A percentile compares a stretch with the other conserved stretches of the same genome.
Evolutionary conservation across 1,140 invertebrate species (phyloP).

Genomic region (Geopemphigus sp.): DNA sequence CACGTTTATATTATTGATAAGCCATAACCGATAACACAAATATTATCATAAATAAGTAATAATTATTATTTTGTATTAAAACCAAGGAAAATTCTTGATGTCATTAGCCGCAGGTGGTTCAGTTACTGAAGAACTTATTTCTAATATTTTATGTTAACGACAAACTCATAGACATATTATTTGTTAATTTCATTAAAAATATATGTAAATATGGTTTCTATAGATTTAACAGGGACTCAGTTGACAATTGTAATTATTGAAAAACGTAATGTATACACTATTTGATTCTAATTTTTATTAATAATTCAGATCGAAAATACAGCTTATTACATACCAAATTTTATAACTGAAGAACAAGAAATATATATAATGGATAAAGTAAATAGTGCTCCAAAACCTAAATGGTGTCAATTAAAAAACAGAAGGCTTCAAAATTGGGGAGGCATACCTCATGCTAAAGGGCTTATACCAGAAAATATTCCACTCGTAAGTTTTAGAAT

Average conservation of each 20-base stretch:
- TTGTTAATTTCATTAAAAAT: no score
- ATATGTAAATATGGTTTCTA: neutral
- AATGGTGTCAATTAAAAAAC: conserved; percentile 92
- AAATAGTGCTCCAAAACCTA: conserved; percentile 82
- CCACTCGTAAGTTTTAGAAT: conserved; percentile 61
- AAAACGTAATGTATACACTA: neutral
- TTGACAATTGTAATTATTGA: neutral
- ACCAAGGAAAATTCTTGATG: no score
- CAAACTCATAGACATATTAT: no score
- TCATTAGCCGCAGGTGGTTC: no score
- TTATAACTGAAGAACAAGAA: conserved; percentile 83
- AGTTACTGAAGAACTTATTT: no score
- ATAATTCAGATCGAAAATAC: conserved; percentile 64
- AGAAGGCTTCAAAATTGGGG: conserved; percentile 95
- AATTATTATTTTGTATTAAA: no score
- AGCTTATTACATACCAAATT: conserved; percentile 88
- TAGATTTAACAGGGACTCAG: neutral
- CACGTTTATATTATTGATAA: no score
- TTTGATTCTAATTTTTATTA: neutral
- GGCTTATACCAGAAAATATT: conserved; percentile 90
- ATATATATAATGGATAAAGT: conserved; percentile 68
- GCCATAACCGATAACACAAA: neutral
- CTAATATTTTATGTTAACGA: no score
- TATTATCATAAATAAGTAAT: neutral
- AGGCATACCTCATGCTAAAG: conserved; percentile 86